phyloP scores from a whole-genome alignment of 2,888 invertebrate species.

The Sphinx pinastri region DNA sequence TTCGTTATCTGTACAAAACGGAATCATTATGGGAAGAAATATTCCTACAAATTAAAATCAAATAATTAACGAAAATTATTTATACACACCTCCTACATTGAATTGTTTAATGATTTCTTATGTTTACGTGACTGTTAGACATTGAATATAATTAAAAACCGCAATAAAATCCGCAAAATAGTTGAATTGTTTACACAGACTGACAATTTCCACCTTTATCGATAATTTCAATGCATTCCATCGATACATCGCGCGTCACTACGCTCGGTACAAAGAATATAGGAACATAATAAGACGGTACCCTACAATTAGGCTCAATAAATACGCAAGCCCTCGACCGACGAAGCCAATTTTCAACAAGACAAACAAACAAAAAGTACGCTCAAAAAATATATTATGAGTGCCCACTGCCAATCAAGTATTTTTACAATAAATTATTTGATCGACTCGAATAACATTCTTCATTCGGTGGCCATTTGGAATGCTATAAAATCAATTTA shows the following conservation, averaged over 20 bases:
- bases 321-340: constrained; percentile 49
- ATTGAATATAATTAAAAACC: too few species aligned
- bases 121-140: too few species aligned
- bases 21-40: too few species aligned
- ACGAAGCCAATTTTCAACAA: constrained; percentile 55
- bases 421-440: not conserved
- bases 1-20: too few species aligned
- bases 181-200: too few species aligned
- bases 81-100: too few species aligned
- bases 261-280: constrained; percentile 36
- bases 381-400: not conserved
- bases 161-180: too few species aligned
- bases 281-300: constrained; percentile 46
- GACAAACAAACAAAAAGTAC: constrained; percentile 45
- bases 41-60: too few species aligned
- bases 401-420: constrained; percentile 3
- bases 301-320: constrained; percentile 71
- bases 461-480: not conserved
- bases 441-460: not conserved
- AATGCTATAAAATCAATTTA: too few species aligned
- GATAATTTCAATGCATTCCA: not conserved
- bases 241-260: not conserved
- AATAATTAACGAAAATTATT: too few species aligned
- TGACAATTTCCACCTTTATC: not conserved
- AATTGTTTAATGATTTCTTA: too few species aligned